Evolutionary conservation across 2,888 invertebrate genomes (phyloP), one percentile per base, ranked within the genome.

Genomic region (Dasypogon diadema): DNA sequence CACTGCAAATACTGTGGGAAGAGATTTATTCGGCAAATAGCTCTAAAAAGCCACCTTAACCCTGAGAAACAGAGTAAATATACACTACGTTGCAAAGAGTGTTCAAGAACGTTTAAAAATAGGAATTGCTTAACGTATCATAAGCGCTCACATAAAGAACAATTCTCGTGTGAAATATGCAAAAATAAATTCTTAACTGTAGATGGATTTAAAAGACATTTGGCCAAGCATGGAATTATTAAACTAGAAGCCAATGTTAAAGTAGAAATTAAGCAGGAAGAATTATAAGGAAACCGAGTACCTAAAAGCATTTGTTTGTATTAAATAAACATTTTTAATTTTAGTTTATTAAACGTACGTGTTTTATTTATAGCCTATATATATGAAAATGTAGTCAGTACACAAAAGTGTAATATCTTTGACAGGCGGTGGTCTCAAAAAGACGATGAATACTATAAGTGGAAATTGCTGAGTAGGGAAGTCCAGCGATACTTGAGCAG

Each of bases 81-180:
- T 8, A 18, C 10, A 14, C 30, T 60, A 2, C 26, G 12, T 10
- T 60, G 60, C 60, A 26, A 26, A 14, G 34, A 60, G 21, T 60
- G 60, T 26, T 3, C 14, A 14, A 34, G 14, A n/a, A 60, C 60
- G 6, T 60, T 60, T 34, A 34, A 30, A 34, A 30, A 60, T 34
- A 30, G 34, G 37, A 60, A 60, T 12, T 60, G 60, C 14, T 60
- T 60, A 6, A 30, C 60, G 14, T 60, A 18, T 14, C 60, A 60
- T 34, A 60, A 60, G 18, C 30, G 60, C 12, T 34, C 60, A 16
- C 60, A 60, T 34, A 60, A 60, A 10, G 34, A 60, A 2, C 16
- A 60, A 30, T 30, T 34, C 21, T 60, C 26, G 14, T 60, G 60
- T 12, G 30, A 60, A 10, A 14, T 18, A 2, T 60, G 60, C 34